Evolutionary conservation across 2,888 invertebrate genomes (phyloP).

Genomic region (Nemotelus nigrinus): DNA sequence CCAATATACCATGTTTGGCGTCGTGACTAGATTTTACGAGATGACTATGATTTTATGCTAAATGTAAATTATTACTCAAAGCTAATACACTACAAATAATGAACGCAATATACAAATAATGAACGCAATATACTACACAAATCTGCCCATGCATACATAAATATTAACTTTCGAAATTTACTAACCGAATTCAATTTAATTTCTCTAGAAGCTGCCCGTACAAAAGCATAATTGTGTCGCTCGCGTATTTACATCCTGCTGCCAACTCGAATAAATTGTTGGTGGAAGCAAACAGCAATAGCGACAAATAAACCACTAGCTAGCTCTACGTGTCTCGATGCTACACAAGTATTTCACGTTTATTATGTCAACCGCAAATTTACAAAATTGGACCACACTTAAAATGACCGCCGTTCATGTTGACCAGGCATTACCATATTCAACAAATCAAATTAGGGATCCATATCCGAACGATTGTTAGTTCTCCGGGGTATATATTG

Average conservation of each 20-base stretch:
- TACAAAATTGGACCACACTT: conserved; percentile 10
- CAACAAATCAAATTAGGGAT: conserved; percentile 18
- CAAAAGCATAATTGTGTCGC: not conserved
- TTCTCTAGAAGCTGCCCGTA: not conserved
- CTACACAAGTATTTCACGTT: conserved; percentile 3
- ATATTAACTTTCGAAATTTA: not conserved
- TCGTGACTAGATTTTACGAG: no score
- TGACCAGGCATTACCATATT: conserved; percentile 8
- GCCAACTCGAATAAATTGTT: not conserved
- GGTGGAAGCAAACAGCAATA: not conserved
- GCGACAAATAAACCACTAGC: not conserved
- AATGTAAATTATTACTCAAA: no score
- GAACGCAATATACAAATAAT: no score
- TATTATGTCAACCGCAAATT: conserved; percentile 20
- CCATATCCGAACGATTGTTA: not conserved
- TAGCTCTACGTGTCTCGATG: not conserved
- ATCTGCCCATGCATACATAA: not conserved
- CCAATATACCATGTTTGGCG: no score
- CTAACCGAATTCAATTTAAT: not conserved
- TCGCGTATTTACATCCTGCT: not conserved
- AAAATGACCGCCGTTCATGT: not conserved
- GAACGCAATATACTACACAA: no score
- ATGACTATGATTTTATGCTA: no score
- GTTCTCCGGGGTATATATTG: not conserved
- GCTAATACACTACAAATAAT: no score